These are phyloP conservation scores for Ennomos fuscantarius DNA, from an alignment of 2,888 invertebrate genomes.

Conservation along the genomic window DNA sequence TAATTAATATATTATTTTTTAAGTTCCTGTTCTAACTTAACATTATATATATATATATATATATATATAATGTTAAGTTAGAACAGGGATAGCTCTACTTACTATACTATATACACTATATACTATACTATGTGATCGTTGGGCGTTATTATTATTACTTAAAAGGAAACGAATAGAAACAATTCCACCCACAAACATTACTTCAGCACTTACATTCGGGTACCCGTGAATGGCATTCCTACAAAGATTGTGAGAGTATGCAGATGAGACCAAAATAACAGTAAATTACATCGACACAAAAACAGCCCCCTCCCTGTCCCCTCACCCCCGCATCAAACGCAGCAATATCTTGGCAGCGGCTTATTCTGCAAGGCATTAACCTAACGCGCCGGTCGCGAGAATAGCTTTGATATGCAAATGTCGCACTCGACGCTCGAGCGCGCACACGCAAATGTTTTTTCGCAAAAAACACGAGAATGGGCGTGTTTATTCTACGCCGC, in stretches of 20 bases:
- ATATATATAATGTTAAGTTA: too few species aligned
- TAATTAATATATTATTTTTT: too few species aligned
- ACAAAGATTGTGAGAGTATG: conserved; percentile 5
- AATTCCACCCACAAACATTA: too few species aligned
- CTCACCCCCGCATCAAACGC: conserved; percentile 11
- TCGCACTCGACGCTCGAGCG: conserved; percentile 18
- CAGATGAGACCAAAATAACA: conserved; percentile 15
- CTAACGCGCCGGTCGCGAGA: conserved; percentile 30
- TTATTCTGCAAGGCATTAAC: conserved; percentile 32
- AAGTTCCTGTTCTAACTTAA: too few species aligned
- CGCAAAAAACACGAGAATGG: conserved; percentile 31
- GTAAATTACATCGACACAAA: conserved; percentile 27
- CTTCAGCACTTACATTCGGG: too few species aligned
- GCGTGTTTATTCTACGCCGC: conserved; percentile 37
- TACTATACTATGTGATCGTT: too few species aligned
- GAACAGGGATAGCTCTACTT: too few species aligned
- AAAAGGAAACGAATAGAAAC: too few species aligned
- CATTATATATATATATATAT: too few species aligned
- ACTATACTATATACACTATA: too few species aligned
- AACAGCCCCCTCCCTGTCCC: conserved; percentile 2
- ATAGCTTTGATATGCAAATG: conserved; percentile 45
- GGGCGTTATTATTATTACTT: too few species aligned
- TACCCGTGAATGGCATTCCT: not conserved
- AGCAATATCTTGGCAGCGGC: conserved; percentile 15
- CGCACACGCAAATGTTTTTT: conserved; percentile 34